Base-by-base conservation (phyloP, 1,140 invertebrate genomes). In the Diachasmimorpha longicaudata region DNA sequence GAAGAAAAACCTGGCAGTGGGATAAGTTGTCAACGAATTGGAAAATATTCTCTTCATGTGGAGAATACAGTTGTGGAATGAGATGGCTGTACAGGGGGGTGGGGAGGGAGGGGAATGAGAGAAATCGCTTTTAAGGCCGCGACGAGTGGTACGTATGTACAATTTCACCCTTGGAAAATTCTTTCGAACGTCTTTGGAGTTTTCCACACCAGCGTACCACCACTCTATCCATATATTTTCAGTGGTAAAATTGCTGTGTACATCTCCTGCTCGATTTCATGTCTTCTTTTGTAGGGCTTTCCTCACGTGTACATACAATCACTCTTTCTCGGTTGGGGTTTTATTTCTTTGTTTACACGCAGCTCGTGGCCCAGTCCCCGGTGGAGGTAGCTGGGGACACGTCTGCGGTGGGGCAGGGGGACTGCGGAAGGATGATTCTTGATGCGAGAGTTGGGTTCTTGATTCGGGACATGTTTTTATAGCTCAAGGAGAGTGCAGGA, bases 11-110 rank as follows among this genome's bases (percentile, higher is more conserved):
- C 21, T 66, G 16, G n/a, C 25, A 39, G 39, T 8, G 36, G 66
- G 25, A 19, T 68, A 68, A 37, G 66, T 68, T 36, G 71, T 72
- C 11, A 23, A 63, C 31, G 67, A 76, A 76, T 78, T 76, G 77
- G 58, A 71, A 74, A 78, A 78, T 78, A 76, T 78, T 74, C 58
- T 78, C 31, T 37, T 46, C 69, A 46, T 46, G 44, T 71, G 14
- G 8, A 46, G 36, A 70, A 70, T 44, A 36, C 37, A 39, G 36
- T 31, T 6, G 21, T 44, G 42, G 44, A 14, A n/a, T 46, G 44
- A 46, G 9, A 58, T 23, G 31, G 31, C 6, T 31, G 2, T n/a
- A n/a, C n/a, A n/a, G 25, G 14, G 31, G 31, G 14, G 66, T 3
- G 16, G 14, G 39, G 13, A 9, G 4, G 11, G 23, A 4, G 58